These are phyloP conservation scores for Sesamia inferens DNA, from an alignment of 2,888 invertebrate species.

Conservation along the genomic window DNA sequence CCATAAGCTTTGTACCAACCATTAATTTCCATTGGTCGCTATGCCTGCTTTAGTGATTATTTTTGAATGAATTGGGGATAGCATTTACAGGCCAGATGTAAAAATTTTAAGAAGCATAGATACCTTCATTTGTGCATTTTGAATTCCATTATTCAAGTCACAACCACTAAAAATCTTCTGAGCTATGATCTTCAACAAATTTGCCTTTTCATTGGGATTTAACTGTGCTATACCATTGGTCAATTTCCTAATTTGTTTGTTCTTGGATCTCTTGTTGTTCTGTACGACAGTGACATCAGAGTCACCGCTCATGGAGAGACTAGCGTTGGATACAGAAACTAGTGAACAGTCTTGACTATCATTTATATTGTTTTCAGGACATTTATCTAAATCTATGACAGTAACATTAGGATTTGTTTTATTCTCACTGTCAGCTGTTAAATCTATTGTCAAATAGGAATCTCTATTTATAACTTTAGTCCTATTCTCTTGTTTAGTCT, in stretches of 20 bases:
- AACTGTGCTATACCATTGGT: slow-evolving; percentile 77
- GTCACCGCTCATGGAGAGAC: slow-evolving; percentile 78
- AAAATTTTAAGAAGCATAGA: not conserved
- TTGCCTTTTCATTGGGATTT: slow-evolving; percentile 75
- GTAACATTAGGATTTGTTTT: slow-evolving; percentile 35
- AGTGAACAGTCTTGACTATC: slow-evolving; percentile 72
- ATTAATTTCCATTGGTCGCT: too few relatives aligned
- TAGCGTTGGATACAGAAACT: slow-evolving; percentile 69
- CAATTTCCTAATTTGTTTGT: slow-evolving; percentile 71
- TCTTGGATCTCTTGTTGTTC: slow-evolving; percentile 58
- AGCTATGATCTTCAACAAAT: slow-evolving; percentile 77
- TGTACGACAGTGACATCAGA: slow-evolving; percentile 80
- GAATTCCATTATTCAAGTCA: slow-evolving; percentile 63
- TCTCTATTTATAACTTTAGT: slow-evolving; percentile 78
- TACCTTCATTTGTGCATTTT: slow-evolving; percentile 69
- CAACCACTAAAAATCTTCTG: slow-evolving; percentile 81
- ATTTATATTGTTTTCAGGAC: slow-evolving; percentile 26
- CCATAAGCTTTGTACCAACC: too few relatives aligned
- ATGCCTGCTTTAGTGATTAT: too few relatives aligned
- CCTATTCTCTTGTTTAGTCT: slow-evolving; percentile 66
- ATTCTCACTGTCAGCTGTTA: slow-evolving; percentile 72
- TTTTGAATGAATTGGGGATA: not conserved
- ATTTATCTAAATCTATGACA: slow-evolving; percentile 73
- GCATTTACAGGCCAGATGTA: not conserved
- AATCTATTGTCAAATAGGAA: slow-evolving; percentile 82